These are phyloP conservation scores for Himalopsyche tibetana DNA, from an alignment of 2,888 invertebrate species.

Conservation along the genomic window DNA sequence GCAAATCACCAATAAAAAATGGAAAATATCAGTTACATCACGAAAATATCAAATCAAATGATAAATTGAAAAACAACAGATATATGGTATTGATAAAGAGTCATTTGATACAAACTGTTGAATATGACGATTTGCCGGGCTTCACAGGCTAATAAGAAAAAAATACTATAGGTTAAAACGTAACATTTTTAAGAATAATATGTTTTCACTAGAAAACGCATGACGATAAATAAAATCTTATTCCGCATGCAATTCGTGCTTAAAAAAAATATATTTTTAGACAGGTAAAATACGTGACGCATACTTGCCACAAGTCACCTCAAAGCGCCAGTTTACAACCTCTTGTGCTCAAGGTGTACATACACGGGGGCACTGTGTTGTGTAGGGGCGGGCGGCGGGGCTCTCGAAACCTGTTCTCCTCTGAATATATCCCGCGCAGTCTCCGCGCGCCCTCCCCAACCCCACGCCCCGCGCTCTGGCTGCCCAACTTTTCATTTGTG, in stretches of 20 bases:
- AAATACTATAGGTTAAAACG: no score
- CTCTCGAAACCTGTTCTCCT: conserved; percentile 35
- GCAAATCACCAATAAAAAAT: no score
- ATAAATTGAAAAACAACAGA: no score
- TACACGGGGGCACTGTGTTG: conserved; percentile 35
- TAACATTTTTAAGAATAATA: no score
- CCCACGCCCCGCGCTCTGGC: background rate
- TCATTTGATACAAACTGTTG: no score
- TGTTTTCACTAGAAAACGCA: no score
- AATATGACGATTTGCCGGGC: no score
- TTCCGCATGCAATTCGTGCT: background rate
- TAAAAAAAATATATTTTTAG: background rate
- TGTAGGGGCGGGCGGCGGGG: conserved; percentile 33
- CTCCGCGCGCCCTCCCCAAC: conserved; percentile 7
- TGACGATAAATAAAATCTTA: no score
- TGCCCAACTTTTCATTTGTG: conserved; percentile 42
- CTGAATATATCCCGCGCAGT: conserved; percentile 34
- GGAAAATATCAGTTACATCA: no score
- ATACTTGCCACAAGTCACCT: background rate
- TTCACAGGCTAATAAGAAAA: no score
- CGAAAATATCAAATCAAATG: no score
- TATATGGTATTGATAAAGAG: no score
- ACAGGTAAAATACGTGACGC: background rate
- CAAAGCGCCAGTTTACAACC: background rate
- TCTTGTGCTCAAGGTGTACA: conserved; percentile 39